Percentiles rank a stretch among this genome's conserved stretches.
Conservation (phyloP, 1,140 invertebrate species). For the Sweltsa coloradensis region DNA sequence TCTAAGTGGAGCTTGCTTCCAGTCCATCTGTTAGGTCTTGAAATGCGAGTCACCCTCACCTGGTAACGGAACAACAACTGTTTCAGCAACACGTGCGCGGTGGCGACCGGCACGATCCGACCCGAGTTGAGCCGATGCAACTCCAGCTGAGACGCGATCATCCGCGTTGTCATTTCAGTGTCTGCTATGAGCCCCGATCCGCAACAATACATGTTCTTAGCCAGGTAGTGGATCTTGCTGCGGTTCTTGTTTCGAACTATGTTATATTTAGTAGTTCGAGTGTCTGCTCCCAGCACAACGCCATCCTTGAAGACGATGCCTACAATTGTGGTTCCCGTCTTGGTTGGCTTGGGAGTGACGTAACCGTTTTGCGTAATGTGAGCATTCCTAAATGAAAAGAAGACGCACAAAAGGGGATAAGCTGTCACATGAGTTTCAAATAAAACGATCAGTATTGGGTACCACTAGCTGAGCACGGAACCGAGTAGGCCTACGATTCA, state of each 20-base stretch:
- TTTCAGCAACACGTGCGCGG: conserved; percentile 80
- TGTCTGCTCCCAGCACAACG: conserved; percentile 94
- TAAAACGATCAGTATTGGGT: background rate
- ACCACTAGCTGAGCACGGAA: background rate
- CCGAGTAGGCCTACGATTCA: no score
- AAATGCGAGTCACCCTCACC: conserved; percentile 16
- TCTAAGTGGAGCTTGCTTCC: background rate
- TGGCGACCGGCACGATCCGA: conserved; percentile 70
- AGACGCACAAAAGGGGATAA: background rate
- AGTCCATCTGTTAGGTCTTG: background rate
- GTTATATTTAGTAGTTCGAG: conserved; percentile 85
- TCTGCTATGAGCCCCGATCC: conserved; percentile 99
- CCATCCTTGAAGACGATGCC: conserved; percentile 91
- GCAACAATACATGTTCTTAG: conserved; percentile 47
- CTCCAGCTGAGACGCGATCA: conserved; percentile 83
- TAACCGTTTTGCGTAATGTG: conserved; percentile 65
- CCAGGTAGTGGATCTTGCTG: conserved; percentile 89
- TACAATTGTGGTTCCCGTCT: conserved; percentile 96
- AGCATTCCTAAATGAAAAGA: conserved; percentile 54
- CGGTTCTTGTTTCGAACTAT: conserved; percentile 98
- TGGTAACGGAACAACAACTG: conserved; percentile 92
- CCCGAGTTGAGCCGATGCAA: conserved; percentile 84
- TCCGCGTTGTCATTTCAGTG: conserved; percentile 79
- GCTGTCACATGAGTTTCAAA: background rate
- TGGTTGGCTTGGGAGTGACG: conserved; percentile 68